These are phyloP conservation scores for Macropis europaea DNA, from an alignment of 2,888 invertebrate genomes.

Conservation along the genomic window DNA sequence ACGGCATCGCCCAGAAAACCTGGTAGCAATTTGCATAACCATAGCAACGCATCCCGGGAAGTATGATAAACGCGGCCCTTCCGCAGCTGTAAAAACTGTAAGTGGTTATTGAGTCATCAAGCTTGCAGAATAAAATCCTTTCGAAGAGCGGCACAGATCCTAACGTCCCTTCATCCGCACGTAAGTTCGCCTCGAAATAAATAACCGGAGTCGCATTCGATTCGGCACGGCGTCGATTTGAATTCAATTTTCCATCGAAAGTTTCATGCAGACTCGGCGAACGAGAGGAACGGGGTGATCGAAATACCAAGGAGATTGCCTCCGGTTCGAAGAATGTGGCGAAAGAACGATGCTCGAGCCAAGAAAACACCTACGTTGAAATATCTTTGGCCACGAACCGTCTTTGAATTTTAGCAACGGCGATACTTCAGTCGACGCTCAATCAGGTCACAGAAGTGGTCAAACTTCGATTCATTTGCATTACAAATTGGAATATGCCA, in stretches of 20 bases:
- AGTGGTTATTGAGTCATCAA: constrained; percentile 75
- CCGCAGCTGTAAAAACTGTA: constrained; percentile 62
- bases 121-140: constrained; percentile 49
- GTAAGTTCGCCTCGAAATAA: constrained; percentile 49
- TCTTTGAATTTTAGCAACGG: background rate
- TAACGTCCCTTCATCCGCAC: constrained; percentile 3
- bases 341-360: constrained; percentile 4
- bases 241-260: constrained; percentile 59
- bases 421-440: too few relatives aligned
- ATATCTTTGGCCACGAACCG: constrained; percentile 4
- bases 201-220: constrained; percentile 57
- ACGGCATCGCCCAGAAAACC: constrained; percentile 58
- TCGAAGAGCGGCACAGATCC: constrained; percentile 1
- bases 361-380: background rate
- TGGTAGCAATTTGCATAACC: constrained; percentile 72
- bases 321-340: background rate
- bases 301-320: constrained; percentile 37
- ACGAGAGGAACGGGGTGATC: constrained; percentile 27
- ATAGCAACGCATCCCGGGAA: constrained; percentile 43
- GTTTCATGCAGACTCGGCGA: constrained; percentile 32
- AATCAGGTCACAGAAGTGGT: too few relatives aligned
- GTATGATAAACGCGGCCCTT: constrained; percentile 60
- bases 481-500: too few relatives aligned
- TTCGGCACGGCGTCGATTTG: constrained; percentile 45
- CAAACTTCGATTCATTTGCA: too few relatives aligned